Base-by-base conservation (phyloP, 1,140 invertebrate genomes). In the Berghia stephanieae region DNA sequence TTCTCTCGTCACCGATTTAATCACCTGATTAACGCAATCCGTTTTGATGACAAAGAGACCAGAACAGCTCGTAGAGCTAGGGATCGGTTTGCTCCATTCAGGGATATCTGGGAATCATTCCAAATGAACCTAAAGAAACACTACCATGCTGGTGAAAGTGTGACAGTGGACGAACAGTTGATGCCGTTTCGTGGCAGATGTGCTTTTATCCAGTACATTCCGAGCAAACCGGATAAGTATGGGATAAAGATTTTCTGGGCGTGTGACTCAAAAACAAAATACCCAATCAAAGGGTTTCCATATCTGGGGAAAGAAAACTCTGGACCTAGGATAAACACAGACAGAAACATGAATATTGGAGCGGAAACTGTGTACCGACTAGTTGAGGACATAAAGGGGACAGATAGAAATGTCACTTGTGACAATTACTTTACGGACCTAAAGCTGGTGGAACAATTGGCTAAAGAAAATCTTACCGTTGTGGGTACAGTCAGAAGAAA, bases 101-200 rank as follows among this genome's bases (percentile, higher is more conserved):
- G 83, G n/a, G 79, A 83, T 10, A 70, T 86, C 34, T 85, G 78
- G 78, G 69, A 80, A n/a, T 71, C 55, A 40, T 80, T 81, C n/a
- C 34, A n/a, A 16, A n/a, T 5, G 43, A 49, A 52, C 38, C 49
- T 83, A 24, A 3, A 10, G 27, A 75, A 68, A 68, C 57, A 66
- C 57, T 82, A 82, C 60, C 67, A 74, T 2, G 78, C 78, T 2
- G 66, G 79, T 34, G 46, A 81, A 57, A 43, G 72, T 60, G 0
- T 87, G 3, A 81, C 80, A 16, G 81, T 87, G 18, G 86, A 87
- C 78, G 83, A 87, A 73, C 85, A 86, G 70, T 76, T 87, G 46
- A 66, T 87, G n/a, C 72, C 80, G 16, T 85, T 85, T 68, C 24
- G 81, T 43, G 85, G 83, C 3, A 40, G 81, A 21, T 86, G 84